Evolutionary conservation across 2,113 vertebrate genomes (phyloP), one percentile per base, ranked within the genome.

Genomic region (Nyctibius bracteatus): DNA sequence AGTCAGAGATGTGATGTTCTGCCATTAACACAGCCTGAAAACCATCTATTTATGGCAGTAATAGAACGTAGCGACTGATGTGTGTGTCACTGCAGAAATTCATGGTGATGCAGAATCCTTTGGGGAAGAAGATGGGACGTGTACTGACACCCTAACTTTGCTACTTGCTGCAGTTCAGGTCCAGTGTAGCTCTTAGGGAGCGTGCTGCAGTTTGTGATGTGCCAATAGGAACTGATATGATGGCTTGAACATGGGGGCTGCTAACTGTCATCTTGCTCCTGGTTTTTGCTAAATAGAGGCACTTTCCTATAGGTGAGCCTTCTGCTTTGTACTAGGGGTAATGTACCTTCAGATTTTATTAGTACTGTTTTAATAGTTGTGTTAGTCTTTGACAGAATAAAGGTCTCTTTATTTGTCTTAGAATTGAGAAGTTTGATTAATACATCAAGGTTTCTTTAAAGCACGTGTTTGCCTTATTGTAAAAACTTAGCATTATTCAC

Each of bases 391-490:
- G 20, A 11, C 37, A 66, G 22, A 88, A 41, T 61, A 24, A 63
- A 62, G 10, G 11, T 52, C 25, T 33, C 46, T 58, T 65, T 52
- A 2, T 57, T 41, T 71, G 16, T 27, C 14, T 41, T 54, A 10
- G 17, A 79, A 44, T 12, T 3, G 2, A 81, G 27, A 37, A 43
- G 82, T 71, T 43, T 31, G 73, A 22, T 71, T 44, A 43, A 7
- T 57, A 25, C 17, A 5, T 25, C 2, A n/a, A 52, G 1, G 0
- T 47, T 71, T 84, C 12, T 17, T 52, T 44, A 75, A 61, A 51
- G 46, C 7, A 27, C 2, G 0, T 23, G 3, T 37, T 62, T 81
- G 54, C 10, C 3, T 71, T 39, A 5, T 8, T 86, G 62, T 35
- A 65, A 28, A 58, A 68, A 11, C 20, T 46, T 13, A 15, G 14